Evolutionary conservation across 2,797 vertebrate species (phyloP).

Genomic region (Limnodromus scolopaceus): DNA sequence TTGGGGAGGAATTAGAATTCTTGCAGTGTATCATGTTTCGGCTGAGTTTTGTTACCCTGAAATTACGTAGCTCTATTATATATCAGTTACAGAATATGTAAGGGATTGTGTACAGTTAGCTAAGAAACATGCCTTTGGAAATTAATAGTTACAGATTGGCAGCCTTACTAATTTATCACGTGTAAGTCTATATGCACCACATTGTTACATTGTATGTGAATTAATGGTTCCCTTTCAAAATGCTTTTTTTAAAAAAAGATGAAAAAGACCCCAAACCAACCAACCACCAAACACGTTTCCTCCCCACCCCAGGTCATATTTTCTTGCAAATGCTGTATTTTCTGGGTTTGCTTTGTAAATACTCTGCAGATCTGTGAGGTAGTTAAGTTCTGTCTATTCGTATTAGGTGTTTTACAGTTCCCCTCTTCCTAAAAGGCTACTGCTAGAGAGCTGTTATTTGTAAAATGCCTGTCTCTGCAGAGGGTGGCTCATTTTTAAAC

Average conservation of each 20-base stretch:
- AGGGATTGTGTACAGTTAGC: background rate
- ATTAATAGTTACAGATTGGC: background rate
- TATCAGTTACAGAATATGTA: background rate
- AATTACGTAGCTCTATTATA: background rate
- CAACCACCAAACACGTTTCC: background rate
- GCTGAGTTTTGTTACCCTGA: background rate
- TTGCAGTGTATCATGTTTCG: background rate
- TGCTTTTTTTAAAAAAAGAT: background rate
- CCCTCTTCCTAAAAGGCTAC: background rate
- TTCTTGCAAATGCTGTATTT: background rate
- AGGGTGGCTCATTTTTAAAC: background rate
- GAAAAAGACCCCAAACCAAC: background rate
- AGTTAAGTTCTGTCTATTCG: background rate
- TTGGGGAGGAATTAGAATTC: background rate
- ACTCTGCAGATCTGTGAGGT: background rate
- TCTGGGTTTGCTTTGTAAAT: background rate
- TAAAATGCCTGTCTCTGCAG: background rate
- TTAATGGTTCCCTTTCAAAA: background rate
- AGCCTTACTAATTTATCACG: background rate
- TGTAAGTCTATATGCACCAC: background rate
- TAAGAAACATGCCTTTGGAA: background rate
- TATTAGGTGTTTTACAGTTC: background rate
- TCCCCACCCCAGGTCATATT: background rate
- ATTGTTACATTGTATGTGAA: background rate
- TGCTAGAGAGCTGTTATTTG: background rate